Percentiles rank a stretch among this genome's conserved stretches.
These are phyloP conservation scores for Eupithecia abbreviata DNA, from an alignment of 2,888 invertebrate species.

Conservation along the genomic window DNA sequence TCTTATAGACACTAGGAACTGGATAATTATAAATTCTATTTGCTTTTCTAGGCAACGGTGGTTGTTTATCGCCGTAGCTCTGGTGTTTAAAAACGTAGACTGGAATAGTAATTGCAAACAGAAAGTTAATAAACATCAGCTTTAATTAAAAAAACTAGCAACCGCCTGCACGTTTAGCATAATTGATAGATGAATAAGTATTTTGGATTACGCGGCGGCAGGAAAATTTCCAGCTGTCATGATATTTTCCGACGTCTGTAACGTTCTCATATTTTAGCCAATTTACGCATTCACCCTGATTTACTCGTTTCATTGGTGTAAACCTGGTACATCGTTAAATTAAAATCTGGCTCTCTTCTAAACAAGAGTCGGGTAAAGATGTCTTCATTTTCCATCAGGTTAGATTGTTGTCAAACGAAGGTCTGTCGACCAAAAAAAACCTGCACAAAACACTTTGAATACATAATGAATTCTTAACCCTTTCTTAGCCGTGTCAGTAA, in stretches of 20 bases:
- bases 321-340: background rate
- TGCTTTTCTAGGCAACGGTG: constrained; percentile 3
- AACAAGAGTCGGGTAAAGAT: too few species aligned
- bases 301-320: background rate
- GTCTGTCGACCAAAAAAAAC: too few species aligned
- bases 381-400: too few species aligned
- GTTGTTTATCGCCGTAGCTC: background rate
- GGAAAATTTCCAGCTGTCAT: background rate
- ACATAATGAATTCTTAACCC: too few species aligned
- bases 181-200: background rate
- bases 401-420: too few species aligned
- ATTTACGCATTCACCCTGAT: background rate
- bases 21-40: constrained; percentile 13
- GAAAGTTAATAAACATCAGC: background rate
- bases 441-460: background rate
- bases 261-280: background rate
- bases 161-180: background rate
- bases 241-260: background rate
- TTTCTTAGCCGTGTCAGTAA: too few species aligned
- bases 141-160: background rate
- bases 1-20: constrained; percentile 5
- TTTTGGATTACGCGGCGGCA: background rate
- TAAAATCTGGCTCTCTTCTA: too few species aligned
- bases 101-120: background rate
- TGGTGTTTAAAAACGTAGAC: background rate